phyloP scores from a whole-genome alignment of 2,797 vertebrate species.

The Pogoniulus pusillus region DNA sequence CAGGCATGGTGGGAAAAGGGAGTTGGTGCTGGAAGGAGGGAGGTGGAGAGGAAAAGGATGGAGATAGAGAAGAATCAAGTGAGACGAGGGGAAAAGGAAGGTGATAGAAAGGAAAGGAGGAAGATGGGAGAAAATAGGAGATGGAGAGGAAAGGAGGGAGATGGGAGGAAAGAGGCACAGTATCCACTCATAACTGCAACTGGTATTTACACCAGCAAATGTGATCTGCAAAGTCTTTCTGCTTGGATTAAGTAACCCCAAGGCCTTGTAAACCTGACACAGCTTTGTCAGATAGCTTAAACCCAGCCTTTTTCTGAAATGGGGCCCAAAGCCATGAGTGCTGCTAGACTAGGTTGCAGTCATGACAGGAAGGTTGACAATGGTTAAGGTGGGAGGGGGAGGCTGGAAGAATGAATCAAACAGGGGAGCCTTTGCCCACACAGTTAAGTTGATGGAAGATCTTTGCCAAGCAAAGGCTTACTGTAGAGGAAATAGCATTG shows the following conservation, averaged over 20 bases:
- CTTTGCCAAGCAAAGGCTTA: background rate
- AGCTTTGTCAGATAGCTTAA: background rate
- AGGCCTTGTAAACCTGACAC: background rate
- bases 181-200: too few species aligned
- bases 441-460: background rate
- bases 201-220: background rate
- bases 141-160: too few species aligned
- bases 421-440: background rate
- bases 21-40: too few species aligned
- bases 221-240: background rate
- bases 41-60: too few species aligned
- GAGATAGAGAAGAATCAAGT: too few species aligned
- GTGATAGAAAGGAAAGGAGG: too few species aligned
- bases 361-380: background rate
- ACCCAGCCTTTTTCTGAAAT: background rate
- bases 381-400: constrained; percentile 3
- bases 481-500: background rate
- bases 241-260: background rate
- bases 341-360: background rate
- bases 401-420: background rate
- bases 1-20: too few species aligned
- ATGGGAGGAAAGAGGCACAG: too few species aligned
- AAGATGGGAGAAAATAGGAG: too few species aligned
- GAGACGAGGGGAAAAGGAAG: too few species aligned
- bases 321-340: background rate